phyloP scores from a whole-genome alignment of 2,888 invertebrate species.

The Autographa gamma region DNA sequence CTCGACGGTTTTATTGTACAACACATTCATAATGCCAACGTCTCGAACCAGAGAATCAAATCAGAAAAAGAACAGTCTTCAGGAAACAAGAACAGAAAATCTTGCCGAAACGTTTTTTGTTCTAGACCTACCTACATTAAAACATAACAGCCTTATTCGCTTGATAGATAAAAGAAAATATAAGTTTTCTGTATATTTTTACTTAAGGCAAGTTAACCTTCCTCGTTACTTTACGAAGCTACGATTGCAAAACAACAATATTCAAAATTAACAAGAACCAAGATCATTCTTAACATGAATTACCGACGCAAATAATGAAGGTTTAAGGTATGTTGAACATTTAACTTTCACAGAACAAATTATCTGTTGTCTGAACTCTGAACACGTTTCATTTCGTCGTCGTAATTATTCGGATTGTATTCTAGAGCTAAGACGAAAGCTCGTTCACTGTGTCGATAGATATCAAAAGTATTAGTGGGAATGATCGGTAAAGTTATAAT shows the following conservation, averaged over 20 bases:
- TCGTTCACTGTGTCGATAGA: not conserved
- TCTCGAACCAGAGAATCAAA: not conserved
- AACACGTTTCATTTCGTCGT: not conserved
- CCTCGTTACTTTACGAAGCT: no score
- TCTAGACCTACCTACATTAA: no score
- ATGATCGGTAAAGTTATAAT: conserved; percentile 20
- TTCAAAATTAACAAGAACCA: no score
- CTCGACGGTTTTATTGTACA: conserved; percentile 20
- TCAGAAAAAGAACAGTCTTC: not conserved
- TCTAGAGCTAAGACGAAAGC: not conserved
- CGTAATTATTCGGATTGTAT: not conserved
- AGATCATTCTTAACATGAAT: no score
- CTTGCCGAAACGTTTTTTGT: no score
- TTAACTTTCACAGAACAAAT: not conserved
- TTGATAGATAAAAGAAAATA: no score
- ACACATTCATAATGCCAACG: conserved; percentile 23
- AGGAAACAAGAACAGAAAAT: not conserved
- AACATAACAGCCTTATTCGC: no score
- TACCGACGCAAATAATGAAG: no score
- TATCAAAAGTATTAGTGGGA: conserved; percentile 6
- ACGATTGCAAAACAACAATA: no score
- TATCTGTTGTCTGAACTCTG: not conserved
- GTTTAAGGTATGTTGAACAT: no score
- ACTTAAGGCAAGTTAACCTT: no score
- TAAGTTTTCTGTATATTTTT: no score